phyloP scores from a whole-genome alignment of 2,888 invertebrate species.

The Glomeris marginata region DNA sequence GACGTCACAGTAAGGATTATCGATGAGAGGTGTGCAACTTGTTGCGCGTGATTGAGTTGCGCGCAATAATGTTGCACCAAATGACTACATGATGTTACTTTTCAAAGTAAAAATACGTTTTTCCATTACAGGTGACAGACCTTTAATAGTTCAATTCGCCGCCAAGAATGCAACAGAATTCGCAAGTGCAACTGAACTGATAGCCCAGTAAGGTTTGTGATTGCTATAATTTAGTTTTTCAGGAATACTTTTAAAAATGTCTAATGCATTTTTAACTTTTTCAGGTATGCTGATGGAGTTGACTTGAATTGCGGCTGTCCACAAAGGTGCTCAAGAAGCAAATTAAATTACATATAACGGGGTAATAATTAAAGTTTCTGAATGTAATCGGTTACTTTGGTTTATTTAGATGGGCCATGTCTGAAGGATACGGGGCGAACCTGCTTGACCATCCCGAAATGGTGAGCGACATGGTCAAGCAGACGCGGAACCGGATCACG shows the following conservation, averaged over 20 bases:
- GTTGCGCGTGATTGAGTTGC: too few relatives aligned
- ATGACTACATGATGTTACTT: too few relatives aligned
- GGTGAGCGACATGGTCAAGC: conserved; percentile 61
- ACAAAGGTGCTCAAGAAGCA: conserved; percentile 50
- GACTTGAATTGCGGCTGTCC: conserved; percentile 98
- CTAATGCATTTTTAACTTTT: conserved; percentile 13
- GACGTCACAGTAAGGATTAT: too few relatives aligned
- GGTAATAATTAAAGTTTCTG: not conserved
- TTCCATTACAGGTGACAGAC: conserved; percentile 47
- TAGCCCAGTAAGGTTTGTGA: conserved; percentile 47
- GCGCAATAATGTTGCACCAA: too few relatives aligned
- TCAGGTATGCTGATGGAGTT: conserved; percentile 69
- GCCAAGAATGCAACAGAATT: conserved; percentile 70
- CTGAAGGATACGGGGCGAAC: conserved; percentile 75
- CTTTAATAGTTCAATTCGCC: conserved; percentile 89
- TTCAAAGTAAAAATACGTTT: too few relatives aligned
- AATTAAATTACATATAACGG: not conserved
- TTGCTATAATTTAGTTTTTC: not conserved
- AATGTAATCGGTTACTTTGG: conserved; percentile 1
- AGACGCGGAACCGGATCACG: conserved; percentile 54
- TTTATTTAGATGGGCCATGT: conserved; percentile 59
- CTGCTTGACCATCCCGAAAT: conserved; percentile 67
- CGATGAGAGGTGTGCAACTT: too few relatives aligned
- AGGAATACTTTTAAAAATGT: not conserved
- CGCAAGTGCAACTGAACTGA: conserved; percentile 64